These are phyloP conservation scores for Chlorodrepanis virens DNA, from an alignment of 2,113 vertebrate species.

Conservation along the genomic window DNA sequence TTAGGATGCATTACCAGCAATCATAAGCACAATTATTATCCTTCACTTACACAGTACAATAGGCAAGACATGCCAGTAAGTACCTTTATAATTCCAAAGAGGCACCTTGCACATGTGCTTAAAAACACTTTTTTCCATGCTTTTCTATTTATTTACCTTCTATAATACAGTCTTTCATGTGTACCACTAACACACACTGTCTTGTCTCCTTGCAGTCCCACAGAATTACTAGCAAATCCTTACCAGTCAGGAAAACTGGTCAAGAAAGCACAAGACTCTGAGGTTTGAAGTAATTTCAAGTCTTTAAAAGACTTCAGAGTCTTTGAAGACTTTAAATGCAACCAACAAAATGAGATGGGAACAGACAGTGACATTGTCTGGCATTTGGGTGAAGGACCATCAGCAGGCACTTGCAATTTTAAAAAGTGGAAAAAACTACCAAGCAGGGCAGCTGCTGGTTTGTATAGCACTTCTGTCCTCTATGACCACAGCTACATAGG, in stretches of 20 bases:
- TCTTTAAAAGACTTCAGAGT: background rate
- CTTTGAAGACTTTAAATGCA: background rate
- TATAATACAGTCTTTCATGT: background rate
- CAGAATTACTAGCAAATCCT: background rate
- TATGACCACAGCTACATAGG: background rate
- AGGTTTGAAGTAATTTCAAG: background rate
- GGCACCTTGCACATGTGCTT: background rate
- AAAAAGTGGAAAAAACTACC: slow-evolving; percentile 2
- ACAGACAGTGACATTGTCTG: background rate
- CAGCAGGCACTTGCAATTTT: background rate
- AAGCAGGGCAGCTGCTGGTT: background rate
- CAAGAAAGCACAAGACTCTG: background rate
- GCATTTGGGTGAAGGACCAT: background rate
- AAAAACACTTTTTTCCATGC: background rate
- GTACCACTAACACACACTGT: background rate
- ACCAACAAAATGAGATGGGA: background rate
- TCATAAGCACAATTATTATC: background rate
- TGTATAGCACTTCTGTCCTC: background rate
- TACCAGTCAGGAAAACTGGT: background rate
- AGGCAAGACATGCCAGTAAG: background rate
- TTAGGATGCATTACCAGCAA: background rate
- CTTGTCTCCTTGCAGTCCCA: background rate
- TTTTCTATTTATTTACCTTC: background rate
- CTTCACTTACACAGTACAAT: background rate
- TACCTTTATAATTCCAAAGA: background rate